phyloP scores from a whole-genome alignment of 2,888 invertebrate species.

The Stenotaenia linearis region DNA sequence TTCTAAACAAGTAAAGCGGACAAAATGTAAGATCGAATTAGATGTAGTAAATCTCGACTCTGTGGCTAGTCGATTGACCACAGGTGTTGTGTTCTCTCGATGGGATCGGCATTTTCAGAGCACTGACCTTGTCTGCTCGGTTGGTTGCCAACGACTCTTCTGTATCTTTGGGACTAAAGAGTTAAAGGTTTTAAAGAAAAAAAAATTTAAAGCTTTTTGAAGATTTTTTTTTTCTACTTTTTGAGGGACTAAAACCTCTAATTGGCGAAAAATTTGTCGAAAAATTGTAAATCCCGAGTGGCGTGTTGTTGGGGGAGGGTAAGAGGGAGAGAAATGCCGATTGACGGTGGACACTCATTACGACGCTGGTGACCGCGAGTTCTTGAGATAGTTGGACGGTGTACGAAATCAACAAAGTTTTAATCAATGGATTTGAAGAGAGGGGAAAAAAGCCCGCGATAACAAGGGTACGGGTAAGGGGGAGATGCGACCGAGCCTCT shows the following conservation, averaged over 20 bases:
- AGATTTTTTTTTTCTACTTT: background rate
- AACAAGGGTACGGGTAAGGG: slow-evolving; percentile 32
- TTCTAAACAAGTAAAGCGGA: background rate
- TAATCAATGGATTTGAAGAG: slow-evolving; percentile 28
- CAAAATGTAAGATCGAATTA: slow-evolving; percentile 12
- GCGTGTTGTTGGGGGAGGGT: background rate
- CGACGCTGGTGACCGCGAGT: background rate
- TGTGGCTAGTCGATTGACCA: slow-evolving; percentile 24
- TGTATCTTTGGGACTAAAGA: background rate
- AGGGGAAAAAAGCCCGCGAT: slow-evolving; percentile 26
- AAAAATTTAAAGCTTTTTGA: background rate
- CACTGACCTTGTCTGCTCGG: slow-evolving; percentile 8
- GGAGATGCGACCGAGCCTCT: background rate
- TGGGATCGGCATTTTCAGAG: background rate
- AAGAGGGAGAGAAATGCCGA: background rate
- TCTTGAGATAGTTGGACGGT: background rate
- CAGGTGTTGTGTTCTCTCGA: slow-evolving; percentile 17
- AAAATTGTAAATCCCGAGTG: slow-evolving; percentile 30
- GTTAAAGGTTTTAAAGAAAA: background rate
- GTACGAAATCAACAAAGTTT: slow-evolving; percentile 30
- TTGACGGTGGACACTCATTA: slow-evolving; percentile 17
- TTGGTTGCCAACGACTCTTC: background rate
- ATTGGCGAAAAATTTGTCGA: slow-evolving; percentile 32
- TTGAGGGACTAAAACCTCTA: slow-evolving; percentile 27
- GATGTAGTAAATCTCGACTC: slow-evolving; percentile 13